Evolutionary conservation across 1,140 invertebrate genomes (phyloP), one percentile per base, ranked within the genome.

Genomic region (Pseudachorutes palmiensis): DNA sequence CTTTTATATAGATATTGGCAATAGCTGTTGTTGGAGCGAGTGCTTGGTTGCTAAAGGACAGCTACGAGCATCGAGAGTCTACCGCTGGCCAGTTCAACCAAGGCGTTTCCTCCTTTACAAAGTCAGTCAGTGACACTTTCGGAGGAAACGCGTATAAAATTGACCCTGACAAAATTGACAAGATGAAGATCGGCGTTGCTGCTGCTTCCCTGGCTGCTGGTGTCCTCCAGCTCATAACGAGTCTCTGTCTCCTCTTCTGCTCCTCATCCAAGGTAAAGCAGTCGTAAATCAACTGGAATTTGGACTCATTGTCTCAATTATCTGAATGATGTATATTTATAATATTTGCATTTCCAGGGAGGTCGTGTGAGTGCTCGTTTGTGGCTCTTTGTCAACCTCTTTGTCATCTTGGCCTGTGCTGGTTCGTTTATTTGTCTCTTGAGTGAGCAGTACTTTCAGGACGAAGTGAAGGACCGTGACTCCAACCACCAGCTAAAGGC

Each of bases 201-300:
- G 69, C 48, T 5, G 29, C n/a, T 26, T 62, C 41, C 19, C 29
- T 67, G 28, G 69, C 29, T 2, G 62, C 32, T 2, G 69, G 65
- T 41, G 65, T 22, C 30, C 62, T 70, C 31, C 69, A 70, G 33
- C 30, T 70, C 5, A 31, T 70, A n/a, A 62, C 45, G 30, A 64
- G 62, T 30, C 24, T 67, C 14, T 60, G 61, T 31, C 45, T 70
- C 2, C 41, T 64, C 1, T 59, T 64, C 22, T 66, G 65, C 36
- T 45, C 66, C 3, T n/a, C 45, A 16, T 57, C 51, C 28, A 69
- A 65, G 67, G 29, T 66, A 24, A 29, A n/a, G 19, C 12, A 9
- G 2, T 32, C 5, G 9, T 29, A 55, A 5, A 19, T 14, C 9
- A n/a, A 3, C 45, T 19, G 48, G 22, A 16, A 24, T 45, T n/a